Evolutionary conservation across 2,113 vertebrate species (phyloP).

Genomic region (Carassius auratus): DNA sequence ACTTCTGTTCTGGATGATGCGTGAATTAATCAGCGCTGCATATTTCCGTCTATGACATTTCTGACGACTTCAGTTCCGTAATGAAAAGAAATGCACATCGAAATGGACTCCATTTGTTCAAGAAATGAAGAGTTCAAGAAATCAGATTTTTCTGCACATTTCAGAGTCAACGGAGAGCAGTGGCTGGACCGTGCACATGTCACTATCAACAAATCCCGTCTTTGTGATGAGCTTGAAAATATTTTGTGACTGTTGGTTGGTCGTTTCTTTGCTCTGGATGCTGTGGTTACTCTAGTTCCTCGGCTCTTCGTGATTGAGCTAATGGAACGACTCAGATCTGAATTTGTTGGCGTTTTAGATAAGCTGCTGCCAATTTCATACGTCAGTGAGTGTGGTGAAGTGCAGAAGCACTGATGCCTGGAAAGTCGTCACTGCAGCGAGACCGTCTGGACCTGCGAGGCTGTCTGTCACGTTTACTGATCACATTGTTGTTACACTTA

Average conservation of each 20-base stretch:
- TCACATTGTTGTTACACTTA: neutral
- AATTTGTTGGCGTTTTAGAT: neutral
- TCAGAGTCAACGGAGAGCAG: neutral
- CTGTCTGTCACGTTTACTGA: neutral
- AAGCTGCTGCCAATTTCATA: slow-evolving; percentile 24
- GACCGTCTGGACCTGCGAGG: neutral
- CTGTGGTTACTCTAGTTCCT: neutral
- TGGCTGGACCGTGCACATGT: too few relatives aligned
- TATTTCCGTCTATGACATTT: neutral
- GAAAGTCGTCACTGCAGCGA: neutral
- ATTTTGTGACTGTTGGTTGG: slow-evolving; percentile 9
- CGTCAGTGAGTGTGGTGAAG: neutral
- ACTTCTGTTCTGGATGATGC: neutral
- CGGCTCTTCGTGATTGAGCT: neutral
- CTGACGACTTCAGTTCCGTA: slow-evolving; percentile 5
- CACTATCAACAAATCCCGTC: too few relatives aligned
- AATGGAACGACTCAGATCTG: neutral
- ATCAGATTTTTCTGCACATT: too few relatives aligned
- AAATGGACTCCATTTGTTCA: slow-evolving; percentile 1
- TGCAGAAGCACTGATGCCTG: neutral
- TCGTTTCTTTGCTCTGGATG: neutral
- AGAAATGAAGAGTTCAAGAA: neutral
- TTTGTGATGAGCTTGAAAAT: slow-evolving; percentile 3
- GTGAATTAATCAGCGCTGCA: neutral
- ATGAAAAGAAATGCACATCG: slow-evolving; percentile 40